Base-by-base conservation (phyloP, 2,888 invertebrate genomes). In the Drosophila atroscutellata region DNA sequence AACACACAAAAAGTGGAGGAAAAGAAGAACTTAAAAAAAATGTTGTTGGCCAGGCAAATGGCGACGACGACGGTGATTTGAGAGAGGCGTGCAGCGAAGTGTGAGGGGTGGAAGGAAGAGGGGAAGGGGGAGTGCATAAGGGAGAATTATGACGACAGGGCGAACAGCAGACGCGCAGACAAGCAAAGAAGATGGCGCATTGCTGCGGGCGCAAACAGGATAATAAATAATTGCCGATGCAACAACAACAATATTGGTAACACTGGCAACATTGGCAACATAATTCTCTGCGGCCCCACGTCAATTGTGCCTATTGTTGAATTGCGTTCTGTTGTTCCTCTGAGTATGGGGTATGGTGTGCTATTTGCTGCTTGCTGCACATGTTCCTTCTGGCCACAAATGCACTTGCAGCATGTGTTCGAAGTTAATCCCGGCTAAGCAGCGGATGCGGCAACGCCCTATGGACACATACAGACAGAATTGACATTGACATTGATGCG, bases 181-280 rank as follows among this genome's bases (percentile, higher is more conserved):
- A 66, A 45, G 47, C 34, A 59, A 59, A 59, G 59, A 75, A 77
- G 77, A 81, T 79, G 77, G 77, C 77, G 77, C 72, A 81, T 82
- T 67, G 82, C 81, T 80, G 69, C 76, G 65, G 84, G 76, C 84
- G 76, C 76, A 77, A 72, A 75, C 80, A 83, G 85, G 84, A 82
- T 89, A 80, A 86, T 89, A 89, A 86, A 86, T 86, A 86, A 86
- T 86, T 89, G 86, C 86, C 75, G 68, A 72, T 64, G 63, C 72
- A 54, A 37, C n/a, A 54, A 20, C 20, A 45, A 4, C 26, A 49
- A 45, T 7, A 24, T 45, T 45, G 64, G 60, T 61, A 69, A 47
- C 72, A 67, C 56, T 80, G 85, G 77, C 83, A 85, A 81, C 87
- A 85, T 85, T 80, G 85, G 79, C 86, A 85, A 81, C 87, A 85